Conservation (phyloP, 2,888 invertebrate genomes). For the Melipona beecheii region DNA sequence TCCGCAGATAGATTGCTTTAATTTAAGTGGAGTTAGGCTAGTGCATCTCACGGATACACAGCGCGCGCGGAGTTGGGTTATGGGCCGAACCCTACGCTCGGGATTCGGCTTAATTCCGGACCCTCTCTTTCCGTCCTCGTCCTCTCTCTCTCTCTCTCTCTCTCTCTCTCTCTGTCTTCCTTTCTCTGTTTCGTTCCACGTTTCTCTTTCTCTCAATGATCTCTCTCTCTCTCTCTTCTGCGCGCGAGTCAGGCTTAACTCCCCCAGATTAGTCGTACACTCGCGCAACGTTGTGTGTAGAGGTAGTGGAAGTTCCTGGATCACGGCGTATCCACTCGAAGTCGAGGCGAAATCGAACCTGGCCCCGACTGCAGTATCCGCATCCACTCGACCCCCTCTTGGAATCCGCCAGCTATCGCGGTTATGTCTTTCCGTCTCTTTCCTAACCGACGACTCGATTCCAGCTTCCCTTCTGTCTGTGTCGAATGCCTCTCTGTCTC, state of each 20-base stretch:
- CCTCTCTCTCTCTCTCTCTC: constrained; percentile 32
- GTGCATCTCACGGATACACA: constrained; percentile 63
- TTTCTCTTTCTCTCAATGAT: constrained; percentile 1
- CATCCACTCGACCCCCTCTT: constrained; percentile 69
- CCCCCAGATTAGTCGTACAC: constrained; percentile 69
- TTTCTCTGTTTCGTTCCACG: constrained; percentile 22
- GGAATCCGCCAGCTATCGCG: constrained; percentile 43
- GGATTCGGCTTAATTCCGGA: constrained; percentile 76
- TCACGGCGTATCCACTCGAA: constrained; percentile 68
- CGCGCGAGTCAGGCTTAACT: constrained; percentile 58
- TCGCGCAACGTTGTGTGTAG: constrained; percentile 39
- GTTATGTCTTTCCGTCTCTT: constrained; percentile 49
- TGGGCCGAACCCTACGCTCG: constrained; percentile 72
- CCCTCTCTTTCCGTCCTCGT: constrained; percentile 16
- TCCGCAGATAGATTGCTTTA: constrained; percentile 81
- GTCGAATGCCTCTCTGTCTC: neutral
- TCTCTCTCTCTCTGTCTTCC: constrained; percentile 18
- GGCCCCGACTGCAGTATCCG: constrained; percentile 70
- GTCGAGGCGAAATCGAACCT: constrained; percentile 71
- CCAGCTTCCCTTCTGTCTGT: constrained; percentile 24
- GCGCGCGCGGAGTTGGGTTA: constrained; percentile 71
- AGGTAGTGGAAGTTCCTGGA: constrained; percentile 64
- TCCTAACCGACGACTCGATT: constrained; percentile 4
- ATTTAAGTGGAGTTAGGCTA: constrained; percentile 80
- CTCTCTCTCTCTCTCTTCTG: constrained; percentile 21